Evolutionary conservation across 2,888 invertebrate genomes (phyloP), one percentile per base, ranked within the genome.

Genomic region (Epistrophe grossulariae): DNA sequence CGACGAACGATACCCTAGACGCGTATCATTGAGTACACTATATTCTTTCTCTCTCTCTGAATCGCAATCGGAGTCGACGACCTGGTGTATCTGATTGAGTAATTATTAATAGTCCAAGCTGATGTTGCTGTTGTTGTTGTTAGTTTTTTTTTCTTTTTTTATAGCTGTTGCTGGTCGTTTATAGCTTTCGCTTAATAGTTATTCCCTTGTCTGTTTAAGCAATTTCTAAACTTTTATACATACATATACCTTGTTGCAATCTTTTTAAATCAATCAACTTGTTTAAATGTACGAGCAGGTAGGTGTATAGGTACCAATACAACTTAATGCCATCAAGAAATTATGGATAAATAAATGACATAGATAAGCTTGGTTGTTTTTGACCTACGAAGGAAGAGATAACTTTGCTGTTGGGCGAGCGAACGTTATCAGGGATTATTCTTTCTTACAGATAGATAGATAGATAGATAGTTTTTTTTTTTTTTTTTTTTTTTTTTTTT

Each of bases 81-180:
- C 87, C 82, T 74, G 74, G 13, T 78, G 64, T 71, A 71, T 82
- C 74, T 82, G 82, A 87, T 87, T 82, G 87, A 87, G 87, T 87
- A 87, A 87, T 87, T 87, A 87, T 87, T 82, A 82, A 87, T 87
- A 87, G 87, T 87, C 71, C 24, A 62, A 77, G 59, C 43, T 19
- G 31, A 43, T 31, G 62, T 62, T 77, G 66, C 45, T 55, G 40
- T 57, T 40, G 68, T 38, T 15, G 17, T 71, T 38, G 59, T 38
- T 68, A 28, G 48, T 79, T 24, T 24, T 24, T 24, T 24, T 24
- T 40, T 48, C 71, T 24, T 24, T 24, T 24, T 24, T 24, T 40
- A 52, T 59, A 28, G 68, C 48, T 15, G 17, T 71, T 38, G 59
- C 40, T 68, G 40, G 59, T 79, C 70, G 43, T 62, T 62, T 60